These are phyloP conservation scores for Deroplatys truncata DNA, from an alignment of 2,888 invertebrate genomes.

Conservation along the genomic window DNA sequence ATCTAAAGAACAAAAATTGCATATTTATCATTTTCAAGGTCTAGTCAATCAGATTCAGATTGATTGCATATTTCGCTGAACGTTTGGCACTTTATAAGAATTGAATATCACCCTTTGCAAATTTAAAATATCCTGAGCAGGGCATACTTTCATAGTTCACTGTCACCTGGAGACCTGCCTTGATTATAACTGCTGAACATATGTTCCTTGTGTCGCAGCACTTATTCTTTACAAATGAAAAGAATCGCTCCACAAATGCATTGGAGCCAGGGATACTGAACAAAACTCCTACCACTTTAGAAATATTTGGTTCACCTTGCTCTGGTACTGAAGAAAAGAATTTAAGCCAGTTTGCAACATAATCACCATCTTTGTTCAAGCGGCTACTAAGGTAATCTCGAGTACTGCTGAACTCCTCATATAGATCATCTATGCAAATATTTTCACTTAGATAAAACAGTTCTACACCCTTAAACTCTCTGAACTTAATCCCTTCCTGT, in stretches of 20 bases:
- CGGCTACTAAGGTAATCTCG: neutral
- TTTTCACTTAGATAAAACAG: neutral
- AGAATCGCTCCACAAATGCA: neutral
- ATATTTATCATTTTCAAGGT: too few species aligned
- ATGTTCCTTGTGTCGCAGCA: neutral
- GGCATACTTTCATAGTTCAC: neutral
- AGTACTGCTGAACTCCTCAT: neutral
- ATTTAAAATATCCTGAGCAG: too few species aligned
- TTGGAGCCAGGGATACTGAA: neutral
- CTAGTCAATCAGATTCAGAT: too few species aligned
- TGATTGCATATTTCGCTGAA: too few species aligned
- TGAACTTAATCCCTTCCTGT: too few species aligned
- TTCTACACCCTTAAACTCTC: neutral
- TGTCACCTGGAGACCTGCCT: neutral
- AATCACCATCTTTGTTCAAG: neutral
- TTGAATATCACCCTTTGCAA: too few species aligned
- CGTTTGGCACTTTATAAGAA: too few species aligned
- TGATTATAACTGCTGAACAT: neutral
- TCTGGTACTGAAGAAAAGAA: too few species aligned
- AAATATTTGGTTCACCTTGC: too few species aligned
- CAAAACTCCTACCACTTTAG: neutral
- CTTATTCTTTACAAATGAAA: neutral
- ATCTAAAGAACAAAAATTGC: too few species aligned
- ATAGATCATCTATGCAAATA: too few species aligned
- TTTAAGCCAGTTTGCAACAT: too few species aligned